A percentile compares a stretch with the other conserved stretches of the same genome.
Evolutionary conservation across 2,113 vertebrate genomes (phyloP).

Genomic region (Apeltes quadracus): DNA sequence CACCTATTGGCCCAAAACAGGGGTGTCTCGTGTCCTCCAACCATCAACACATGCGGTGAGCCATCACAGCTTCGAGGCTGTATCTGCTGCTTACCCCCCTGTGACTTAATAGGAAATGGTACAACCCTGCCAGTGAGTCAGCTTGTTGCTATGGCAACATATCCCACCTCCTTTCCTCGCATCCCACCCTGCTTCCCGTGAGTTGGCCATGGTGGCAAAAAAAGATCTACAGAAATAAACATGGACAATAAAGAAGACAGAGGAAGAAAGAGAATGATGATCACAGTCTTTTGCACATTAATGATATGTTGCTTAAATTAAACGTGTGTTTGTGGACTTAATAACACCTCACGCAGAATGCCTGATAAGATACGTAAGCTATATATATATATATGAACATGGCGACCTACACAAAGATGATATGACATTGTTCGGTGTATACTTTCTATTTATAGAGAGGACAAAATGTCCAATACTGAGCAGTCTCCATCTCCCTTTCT

Average conservation of each 20-base stretch:
- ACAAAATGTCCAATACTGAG: conserved; percentile 51
- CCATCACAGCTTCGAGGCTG: conserved; percentile 26
- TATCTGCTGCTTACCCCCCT: conserved; percentile 70
- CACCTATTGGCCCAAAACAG: conserved; percentile 33
- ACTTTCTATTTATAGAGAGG: conserved; percentile 45
- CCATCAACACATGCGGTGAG: conserved; percentile 10
- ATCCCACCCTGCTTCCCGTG: conserved; percentile 71
- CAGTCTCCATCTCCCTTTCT: conserved; percentile 48
- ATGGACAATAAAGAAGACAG: conserved; percentile 21
- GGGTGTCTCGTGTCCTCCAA: conserved; percentile 54
- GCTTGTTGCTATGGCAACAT: conserved; percentile 83
- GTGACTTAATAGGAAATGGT: conserved; percentile 69
- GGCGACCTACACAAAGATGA: conserved; percentile 1
- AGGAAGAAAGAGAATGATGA: conserved; percentile 1
- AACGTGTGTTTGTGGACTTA: background rate
- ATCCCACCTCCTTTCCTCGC: conserved; percentile 68
- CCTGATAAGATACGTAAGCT: background rate
- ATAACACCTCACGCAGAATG: background rate
- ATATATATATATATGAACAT: too few relatives aligned
- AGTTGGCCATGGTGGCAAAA: conserved; percentile 39
- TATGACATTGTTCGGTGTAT: background rate
- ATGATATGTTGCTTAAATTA: conserved; percentile 10
- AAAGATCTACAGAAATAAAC: conserved; percentile 50
- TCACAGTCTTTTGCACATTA: background rate
- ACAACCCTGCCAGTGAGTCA: conserved; percentile 79